These are phyloP conservation scores for Chaetophractus vellerosus DNA, from an alignment of 2,797 vertebrate species.

Conservation along the genomic window DNA sequence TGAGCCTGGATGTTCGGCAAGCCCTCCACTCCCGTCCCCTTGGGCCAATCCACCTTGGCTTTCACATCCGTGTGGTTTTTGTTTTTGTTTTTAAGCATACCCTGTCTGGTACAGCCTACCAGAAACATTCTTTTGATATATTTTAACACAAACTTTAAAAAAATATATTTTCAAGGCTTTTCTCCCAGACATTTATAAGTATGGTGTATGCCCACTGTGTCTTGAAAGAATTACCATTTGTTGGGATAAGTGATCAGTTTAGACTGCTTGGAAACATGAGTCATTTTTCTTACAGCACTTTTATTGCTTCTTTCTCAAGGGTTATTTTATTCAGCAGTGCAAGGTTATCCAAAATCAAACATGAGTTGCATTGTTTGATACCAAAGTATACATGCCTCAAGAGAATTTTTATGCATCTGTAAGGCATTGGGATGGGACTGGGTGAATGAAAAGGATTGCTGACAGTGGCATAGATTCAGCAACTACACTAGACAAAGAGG, in stretches of 20 bases:
- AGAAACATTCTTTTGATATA: conserved; percentile 78
- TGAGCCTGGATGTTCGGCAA: background rate
- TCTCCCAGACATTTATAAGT: conserved; percentile 83
- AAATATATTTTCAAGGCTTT: conserved; percentile 80
- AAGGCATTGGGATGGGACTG: conserved; percentile 52
- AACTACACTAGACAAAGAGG: conserved; percentile 74
- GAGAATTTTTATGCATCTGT: conserved; percentile 79
- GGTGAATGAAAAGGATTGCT: conserved; percentile 66
- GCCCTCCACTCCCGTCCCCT: background rate
- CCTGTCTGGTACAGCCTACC: conserved; percentile 76
- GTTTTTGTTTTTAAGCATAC: conserved; percentile 82
- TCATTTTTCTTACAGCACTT: conserved; percentile 82
- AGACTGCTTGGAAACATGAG: conserved; percentile 84
- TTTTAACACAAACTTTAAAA: conserved; percentile 73
- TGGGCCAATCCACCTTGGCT: conserved; percentile 31
- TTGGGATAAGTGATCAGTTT: conserved; percentile 83
- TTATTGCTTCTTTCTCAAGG: conserved; percentile 86
- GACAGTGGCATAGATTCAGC: conserved; percentile 76
- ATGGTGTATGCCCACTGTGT: conserved; percentile 76
- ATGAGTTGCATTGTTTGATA: conserved; percentile 78
- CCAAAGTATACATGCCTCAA: conserved; percentile 64
- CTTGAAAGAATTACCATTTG: conserved; percentile 86
- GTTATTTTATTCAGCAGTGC: conserved; percentile 81
- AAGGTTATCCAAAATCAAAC: conserved; percentile 84
- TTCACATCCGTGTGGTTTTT: conserved; percentile 56